Base-by-base conservation (phyloP, 2,113 vertebrate species). In the Pygoscelis antarcticus region DNA sequence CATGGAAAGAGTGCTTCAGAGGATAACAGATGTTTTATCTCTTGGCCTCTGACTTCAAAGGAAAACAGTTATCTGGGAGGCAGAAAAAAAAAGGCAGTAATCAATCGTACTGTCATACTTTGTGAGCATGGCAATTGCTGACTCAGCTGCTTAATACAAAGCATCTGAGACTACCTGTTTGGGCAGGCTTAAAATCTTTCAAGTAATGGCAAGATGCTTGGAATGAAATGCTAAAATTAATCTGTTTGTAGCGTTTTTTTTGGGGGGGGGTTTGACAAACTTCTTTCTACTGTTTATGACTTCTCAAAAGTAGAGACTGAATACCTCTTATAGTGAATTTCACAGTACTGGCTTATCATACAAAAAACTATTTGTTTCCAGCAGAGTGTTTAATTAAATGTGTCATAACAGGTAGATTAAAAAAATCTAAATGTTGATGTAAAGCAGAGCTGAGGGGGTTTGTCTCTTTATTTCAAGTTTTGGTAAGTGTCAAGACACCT, bases 301-400 rank as follows among this genome's bases (percentile, higher is more conserved):
- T 85, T 83, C 47, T 90, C 49, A 54, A 40, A 86, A 91, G 19
- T 83, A 52, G 36, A 89, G 23, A n/a, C 11, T 47, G 76, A 94
- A 84, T 83, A 44, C 52, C n/a, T 90, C 88, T 97, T 13, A 25
- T 57, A 57, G 47, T 83, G 86, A 79, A 90, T 87, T 89, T 91
- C 46, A 84, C 19, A 86, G 87, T 79, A 65, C 12, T 61, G 44
- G 96, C 61, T 95, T 87, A 89, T 95, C 83, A 55, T 84, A 93
- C 97, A 97, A 96, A 98, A 98, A 98, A 42, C 58, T 96, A 76
- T 96, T 98, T 98, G 85, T 97, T 98, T 98, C 98, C 98, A 98
- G 96, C 97, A 94, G 98, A 98, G 97, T 96, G 94, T 98, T 98
- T 98, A 98, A 99, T 98, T 99, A 99, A 98, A 98, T 96, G 78